Base-by-base conservation (phyloP, 2,797 vertebrate species). In the Leuciscus waleckii region DNA sequence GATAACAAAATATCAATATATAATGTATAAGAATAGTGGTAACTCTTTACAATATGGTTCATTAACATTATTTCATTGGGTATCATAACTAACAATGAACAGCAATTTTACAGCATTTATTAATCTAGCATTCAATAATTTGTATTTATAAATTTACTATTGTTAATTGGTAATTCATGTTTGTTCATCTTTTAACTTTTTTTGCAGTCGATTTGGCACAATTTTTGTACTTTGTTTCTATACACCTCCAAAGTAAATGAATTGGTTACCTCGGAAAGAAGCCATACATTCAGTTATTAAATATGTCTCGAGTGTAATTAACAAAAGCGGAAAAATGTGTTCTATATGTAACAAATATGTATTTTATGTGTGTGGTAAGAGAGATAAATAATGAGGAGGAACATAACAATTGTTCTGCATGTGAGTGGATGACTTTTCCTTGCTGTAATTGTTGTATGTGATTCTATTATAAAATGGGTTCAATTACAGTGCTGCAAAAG, bases 401-500 rank as follows among this genome's bases (percentile, higher is more conserved):
- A 81, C 67, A 54, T 71, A 54, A 71, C 46, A 79, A 81, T 79
- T 43, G 71, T 65, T 76, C 63, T 76, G 79, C 63, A 9, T 10
- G 23, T 43, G 83, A 70, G 58, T 77, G 7, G 21, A 43, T 3
- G 77, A 68, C 49, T 37, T 51, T 54, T 83, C 65, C 10, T 19
- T 68, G 54, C 83, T 90, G 76, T 87, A 89, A 92, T 92, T 93
- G 92, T 89, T 92, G 91, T 89, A 94, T 92, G 92, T 91, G 89
- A 93, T 94, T 92, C 8, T 51, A 70, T 79, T 79, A 78, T 79
- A 54, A 58, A 58, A 78, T 29, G 35, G 7, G 19, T 21, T 26
- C 35, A 7, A 65, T 63, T 56, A 82, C 65, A 51, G 37, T 87
- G 80, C 61, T 73, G 70, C 29, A 69, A 79, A 41, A 77, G 81